Evolutionary conservation across 2,113 vertebrate genomes (phyloP).

Genomic region (Eolophus roseicapilla): DNA sequence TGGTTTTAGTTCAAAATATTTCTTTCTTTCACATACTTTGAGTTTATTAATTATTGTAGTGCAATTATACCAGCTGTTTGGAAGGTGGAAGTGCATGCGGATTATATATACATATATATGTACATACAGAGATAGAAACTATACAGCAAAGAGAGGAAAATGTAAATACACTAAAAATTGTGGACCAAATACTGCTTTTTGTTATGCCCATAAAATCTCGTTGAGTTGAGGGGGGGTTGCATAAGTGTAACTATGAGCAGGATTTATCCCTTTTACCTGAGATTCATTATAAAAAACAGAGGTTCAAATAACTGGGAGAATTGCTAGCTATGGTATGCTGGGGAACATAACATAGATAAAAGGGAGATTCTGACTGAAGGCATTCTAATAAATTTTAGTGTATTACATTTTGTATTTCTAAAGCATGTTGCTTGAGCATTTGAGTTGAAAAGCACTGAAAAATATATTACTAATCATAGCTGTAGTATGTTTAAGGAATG

Average conservation of each 20-base stretch:
- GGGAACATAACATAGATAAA: background rate
- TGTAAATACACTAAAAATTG: background rate
- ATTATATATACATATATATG: background rate
- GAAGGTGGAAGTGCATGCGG: background rate
- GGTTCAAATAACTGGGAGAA: background rate
- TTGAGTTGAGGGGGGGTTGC: background rate
- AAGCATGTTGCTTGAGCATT: background rate
- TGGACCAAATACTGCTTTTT: background rate
- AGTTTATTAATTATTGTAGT: background rate
- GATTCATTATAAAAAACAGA: background rate
- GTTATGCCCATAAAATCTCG: background rate
- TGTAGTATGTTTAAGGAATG: background rate
- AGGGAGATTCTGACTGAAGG: background rate
- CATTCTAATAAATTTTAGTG: background rate
- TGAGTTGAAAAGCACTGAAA: background rate
- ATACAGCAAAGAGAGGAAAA: background rate
- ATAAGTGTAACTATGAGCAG: background rate
- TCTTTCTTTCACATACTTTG: background rate
- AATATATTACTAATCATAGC: background rate
- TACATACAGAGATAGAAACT: background rate
- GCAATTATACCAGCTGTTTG: background rate
- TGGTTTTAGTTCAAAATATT: background rate
- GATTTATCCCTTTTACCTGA: background rate
- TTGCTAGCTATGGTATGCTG: background rate
- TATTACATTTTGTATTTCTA: background rate